Evolutionary conservation across 1,140 invertebrate species (phyloP).

Genomic region (Akabosia matsudoensis): DNA sequence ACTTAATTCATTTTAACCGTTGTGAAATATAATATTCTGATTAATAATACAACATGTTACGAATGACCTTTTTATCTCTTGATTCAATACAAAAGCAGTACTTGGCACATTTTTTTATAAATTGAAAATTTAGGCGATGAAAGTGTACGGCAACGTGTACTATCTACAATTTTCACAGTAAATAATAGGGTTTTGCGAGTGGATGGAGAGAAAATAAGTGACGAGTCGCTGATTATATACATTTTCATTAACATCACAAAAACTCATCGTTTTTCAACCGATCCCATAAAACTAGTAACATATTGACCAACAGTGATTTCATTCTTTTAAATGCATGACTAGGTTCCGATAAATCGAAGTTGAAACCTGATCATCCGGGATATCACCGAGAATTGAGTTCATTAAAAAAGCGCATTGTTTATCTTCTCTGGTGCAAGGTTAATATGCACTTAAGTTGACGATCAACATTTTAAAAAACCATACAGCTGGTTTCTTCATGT

Average conservation of each 20-base stretch:
- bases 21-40: neutral
- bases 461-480: neutral
- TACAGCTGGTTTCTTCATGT: neutral
- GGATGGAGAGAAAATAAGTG: too few species aligned
- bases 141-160: too few species aligned
- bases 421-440: neutral
- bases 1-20: neutral
- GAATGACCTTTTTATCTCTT: neutral
- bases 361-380: constrained; percentile 16
- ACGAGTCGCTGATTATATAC: neutral
- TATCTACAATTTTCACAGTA: too few species aligned
- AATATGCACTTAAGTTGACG: neutral
- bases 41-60: neutral
- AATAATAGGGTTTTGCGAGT: too few species aligned
- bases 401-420: neutral
- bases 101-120: neutral
- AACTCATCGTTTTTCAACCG: neutral
- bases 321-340: neutral
- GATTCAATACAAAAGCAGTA: too few species aligned
- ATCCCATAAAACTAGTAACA: neutral
- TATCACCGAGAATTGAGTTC: neutral
- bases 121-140: too few species aligned
- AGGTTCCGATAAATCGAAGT: neutral
- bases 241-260: neutral
- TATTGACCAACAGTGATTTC: neutral